Base-by-base conservation (phyloP, 2,888 invertebrate species). In the Oscheius sp. region DNA sequence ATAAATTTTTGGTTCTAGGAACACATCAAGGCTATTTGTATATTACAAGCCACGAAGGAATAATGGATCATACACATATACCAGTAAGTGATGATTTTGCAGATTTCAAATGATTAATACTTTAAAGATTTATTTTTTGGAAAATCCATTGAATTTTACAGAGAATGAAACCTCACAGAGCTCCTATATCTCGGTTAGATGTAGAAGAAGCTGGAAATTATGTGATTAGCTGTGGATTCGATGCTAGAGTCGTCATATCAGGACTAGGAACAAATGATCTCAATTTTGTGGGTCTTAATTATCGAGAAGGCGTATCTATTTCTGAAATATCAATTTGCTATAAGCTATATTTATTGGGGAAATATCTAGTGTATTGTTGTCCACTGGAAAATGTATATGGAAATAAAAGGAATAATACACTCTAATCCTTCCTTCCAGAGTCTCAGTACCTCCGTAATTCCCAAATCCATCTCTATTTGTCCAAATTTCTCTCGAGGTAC, bases 201-300 rank as follows among this genome's bases (percentile, higher is more conserved):
- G 93, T 98, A 72, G 97, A 98, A 86, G 88, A 90, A 26, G 92
- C 92, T 83, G 97, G 95, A n/a, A 95, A 95, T 86, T 93, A 92
- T 86, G 91, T 97, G 28, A 94, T 94, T 41, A 88, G 88, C 77
- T 89, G 88, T 72, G 88, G 88, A 8, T 88, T 88, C 81, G 89
- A 89, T 82, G 87, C 87, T 3, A 85, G 86, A 80, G 90, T 93
- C 63, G 91, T 92, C 80, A 91, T 97, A 67, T 92, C 92, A 78
- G 95, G 95, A 1, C 89, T 98, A 12, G 82, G 84, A 26, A 75
- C 71, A 49, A 64, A 71, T n/a, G 80, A 83, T 62, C n/a, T 61
- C 4, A 50, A 38, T 32, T 32, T n/a, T 38, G 67, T 67, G 20
- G 8, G 67, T 59, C 20, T 17, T 5, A 8, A 14, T 24, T 30